Conservation (phyloP, 2,888 invertebrate species). For the Philaethria dido region DNA sequence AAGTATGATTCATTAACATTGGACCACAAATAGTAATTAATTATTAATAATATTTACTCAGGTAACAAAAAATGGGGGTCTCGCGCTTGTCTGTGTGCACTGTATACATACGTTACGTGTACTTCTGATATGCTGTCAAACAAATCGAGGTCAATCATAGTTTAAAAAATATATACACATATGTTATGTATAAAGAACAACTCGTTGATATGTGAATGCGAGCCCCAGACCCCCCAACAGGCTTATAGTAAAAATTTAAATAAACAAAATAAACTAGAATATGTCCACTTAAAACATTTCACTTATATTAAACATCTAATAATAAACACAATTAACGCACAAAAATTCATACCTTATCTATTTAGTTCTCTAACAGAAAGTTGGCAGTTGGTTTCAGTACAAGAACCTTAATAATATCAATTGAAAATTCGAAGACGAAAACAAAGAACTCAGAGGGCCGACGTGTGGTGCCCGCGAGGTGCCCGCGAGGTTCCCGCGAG, state of each 20-base stretch:
- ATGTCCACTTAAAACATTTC: constrained; percentile 72
- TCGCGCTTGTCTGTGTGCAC: constrained; percentile 57
- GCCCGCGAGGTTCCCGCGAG: too few species aligned
- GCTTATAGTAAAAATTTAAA: constrained; percentile 70
- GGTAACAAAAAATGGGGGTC: constrained; percentile 81
- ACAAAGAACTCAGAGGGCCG: constrained; percentile 40
- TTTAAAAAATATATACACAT: background rate
- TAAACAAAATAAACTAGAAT: constrained; percentile 79
- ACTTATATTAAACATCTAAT: constrained; percentile 73
- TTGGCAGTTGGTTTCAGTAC: constrained; percentile 80
- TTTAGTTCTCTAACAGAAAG: constrained; percentile 67
- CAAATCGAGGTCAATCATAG: background rate
- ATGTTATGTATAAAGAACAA: constrained; percentile 26
- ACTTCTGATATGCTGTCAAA: constrained; percentile 65
- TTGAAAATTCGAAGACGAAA: constrained; percentile 59
- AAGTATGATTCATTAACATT: constrained; percentile 82
- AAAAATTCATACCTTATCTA: constrained; percentile 68
- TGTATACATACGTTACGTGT: constrained; percentile 37
- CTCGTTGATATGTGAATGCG: constrained; percentile 64
- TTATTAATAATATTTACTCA: constrained; percentile 82
- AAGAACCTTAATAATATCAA: constrained; percentile 71
- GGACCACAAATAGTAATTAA: constrained; percentile 83
- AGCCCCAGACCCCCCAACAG: constrained; percentile 69
- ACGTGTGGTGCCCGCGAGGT: constrained; percentile 12
- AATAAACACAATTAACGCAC: constrained; percentile 79